Conservation (phyloP, 1,140 invertebrate genomes). For the Homalodisca vitripennis region DNA sequence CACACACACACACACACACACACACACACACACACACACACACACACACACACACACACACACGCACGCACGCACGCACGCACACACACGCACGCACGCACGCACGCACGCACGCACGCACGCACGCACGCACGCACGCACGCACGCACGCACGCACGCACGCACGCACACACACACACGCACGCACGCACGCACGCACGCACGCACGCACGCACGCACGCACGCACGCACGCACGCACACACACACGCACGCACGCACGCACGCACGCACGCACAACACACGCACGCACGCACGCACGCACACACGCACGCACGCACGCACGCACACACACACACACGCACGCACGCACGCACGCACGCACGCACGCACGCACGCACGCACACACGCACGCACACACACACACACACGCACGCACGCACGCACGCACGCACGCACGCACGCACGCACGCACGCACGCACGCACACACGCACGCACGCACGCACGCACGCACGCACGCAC, state of each 20-base stretch:
- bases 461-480: constrained; percentile 14
- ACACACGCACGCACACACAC: too few relatives aligned
- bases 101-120: constrained; percentile 2
- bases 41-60: constrained; percentile 3
- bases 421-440: neutral
- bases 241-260: constrained; percentile 2
- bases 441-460: constrained; percentile 6
- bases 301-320: neutral
- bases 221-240: constrained; percentile 2
- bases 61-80: constrained; percentile 2
- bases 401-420: too few relatives aligned
- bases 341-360: constrained; percentile 2
- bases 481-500: constrained; percentile 11
- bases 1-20: constrained; percentile 3
- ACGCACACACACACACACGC: constrained; percentile 3
- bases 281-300: too few relatives aligned
- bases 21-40: constrained; percentile 3
- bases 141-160: constrained; percentile 2
- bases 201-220: constrained; percentile 2
- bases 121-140: constrained; percentile 2
- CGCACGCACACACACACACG: constrained; percentile 2
- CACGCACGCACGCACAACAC: too few relatives aligned
- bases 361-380: too few relatives aligned
- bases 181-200: constrained; percentile 2
- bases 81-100: constrained; percentile 3